These are phyloP conservation scores for Coleophora deauratella DNA, from an alignment of 2,888 invertebrate species.

Conservation along the genomic window DNA sequence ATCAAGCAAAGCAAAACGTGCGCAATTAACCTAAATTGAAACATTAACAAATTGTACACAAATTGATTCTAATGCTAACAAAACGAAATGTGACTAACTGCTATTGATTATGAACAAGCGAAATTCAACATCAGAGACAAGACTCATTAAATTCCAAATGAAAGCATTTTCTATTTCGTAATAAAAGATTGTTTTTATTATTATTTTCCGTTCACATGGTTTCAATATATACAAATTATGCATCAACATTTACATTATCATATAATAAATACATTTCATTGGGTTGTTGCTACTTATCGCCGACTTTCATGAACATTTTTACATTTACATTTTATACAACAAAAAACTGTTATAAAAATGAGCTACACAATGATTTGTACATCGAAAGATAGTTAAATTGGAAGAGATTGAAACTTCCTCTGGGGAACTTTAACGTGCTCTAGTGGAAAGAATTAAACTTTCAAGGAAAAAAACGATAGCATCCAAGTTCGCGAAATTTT, in stretches of 20 bases:
- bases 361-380: constrained; percentile 34
- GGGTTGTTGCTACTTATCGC: constrained; percentile 39
- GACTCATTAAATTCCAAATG: constrained; percentile 49
- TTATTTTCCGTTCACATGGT: constrained; percentile 60
- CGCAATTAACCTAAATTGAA: constrained; percentile 30
- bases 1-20: constrained; percentile 45
- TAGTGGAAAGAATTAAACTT: too few relatives aligned
- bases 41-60: constrained; percentile 27
- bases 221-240: constrained; percentile 73
- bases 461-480: too few relatives aligned
- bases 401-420: too few relatives aligned
- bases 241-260: constrained; percentile 63
- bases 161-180: constrained; percentile 59
- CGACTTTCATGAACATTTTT: constrained; percentile 41
- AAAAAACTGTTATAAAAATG: constrained; percentile 54
- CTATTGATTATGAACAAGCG: constrained; percentile 20
- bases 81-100: constrained; percentile 39
- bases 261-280: constrained; percentile 50
- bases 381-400: constrained; percentile 34
- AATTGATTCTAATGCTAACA: constrained; percentile 28
- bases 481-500: constrained; percentile 13
- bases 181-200: constrained; percentile 67
- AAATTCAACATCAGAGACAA: constrained; percentile 58
- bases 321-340: constrained; percentile 49
- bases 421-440: too few relatives aligned